phyloP scores from a whole-genome alignment of 2,797 vertebrate species.

The Muscicapa comitata region DNA sequence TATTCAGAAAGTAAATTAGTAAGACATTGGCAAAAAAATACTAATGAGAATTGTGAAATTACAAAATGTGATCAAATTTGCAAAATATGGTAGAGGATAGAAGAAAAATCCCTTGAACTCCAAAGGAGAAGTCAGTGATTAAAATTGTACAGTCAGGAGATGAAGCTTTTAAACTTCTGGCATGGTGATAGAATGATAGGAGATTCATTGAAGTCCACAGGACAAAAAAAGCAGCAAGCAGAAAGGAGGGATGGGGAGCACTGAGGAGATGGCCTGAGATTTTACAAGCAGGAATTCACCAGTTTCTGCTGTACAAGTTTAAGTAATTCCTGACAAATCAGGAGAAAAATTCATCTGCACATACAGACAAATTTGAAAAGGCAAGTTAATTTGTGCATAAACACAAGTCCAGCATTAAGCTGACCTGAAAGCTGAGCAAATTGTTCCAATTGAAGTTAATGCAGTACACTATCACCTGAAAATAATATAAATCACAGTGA shows the following conservation, averaged over 20 bases:
- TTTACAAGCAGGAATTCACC: not conserved
- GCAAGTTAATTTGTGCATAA: not conserved
- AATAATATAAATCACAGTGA: not conserved
- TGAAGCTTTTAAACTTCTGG: not conserved
- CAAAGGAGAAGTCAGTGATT: not conserved
- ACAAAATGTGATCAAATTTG: not conserved
- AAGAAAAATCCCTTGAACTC: not conserved
- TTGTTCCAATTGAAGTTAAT: not conserved
- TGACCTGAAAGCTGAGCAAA: not conserved
- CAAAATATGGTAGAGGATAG: rapidly evolving
- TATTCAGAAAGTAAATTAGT: not conserved
- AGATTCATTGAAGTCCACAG: not conserved
- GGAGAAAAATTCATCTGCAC: not conserved
- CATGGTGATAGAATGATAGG: not conserved
- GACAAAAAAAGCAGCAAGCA: not conserved
- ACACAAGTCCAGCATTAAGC: not conserved
- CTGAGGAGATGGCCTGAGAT: not conserved
- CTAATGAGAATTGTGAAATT: not conserved
- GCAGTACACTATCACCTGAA: not conserved
- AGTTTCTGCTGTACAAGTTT: not conserved
- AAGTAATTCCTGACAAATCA: not conserved
- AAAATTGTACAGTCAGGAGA: not conserved
- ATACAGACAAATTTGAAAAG: not conserved
- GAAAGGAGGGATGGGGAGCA: not conserved
- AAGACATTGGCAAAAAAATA: not conserved